phyloP scores from a whole-genome alignment of 2,888 invertebrate species.

The Iselma pallidipennis region DNA sequence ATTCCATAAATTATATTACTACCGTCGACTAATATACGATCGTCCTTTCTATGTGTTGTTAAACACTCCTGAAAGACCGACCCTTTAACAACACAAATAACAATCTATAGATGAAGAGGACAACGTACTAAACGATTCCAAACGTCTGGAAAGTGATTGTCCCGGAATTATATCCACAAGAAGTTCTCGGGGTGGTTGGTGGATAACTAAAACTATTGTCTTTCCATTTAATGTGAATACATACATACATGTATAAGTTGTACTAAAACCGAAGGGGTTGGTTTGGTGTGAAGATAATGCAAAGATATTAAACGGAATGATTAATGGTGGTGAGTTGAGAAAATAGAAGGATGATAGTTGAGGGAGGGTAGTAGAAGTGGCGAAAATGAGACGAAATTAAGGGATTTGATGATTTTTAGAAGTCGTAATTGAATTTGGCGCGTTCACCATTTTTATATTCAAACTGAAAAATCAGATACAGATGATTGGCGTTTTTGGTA shows the following conservation, averaged over 20 bases:
- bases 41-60: conserved; percentile 33
- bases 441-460: no score
- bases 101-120: conserved; percentile 10
- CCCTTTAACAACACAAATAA: conserved; percentile 14
- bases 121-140: neutral
- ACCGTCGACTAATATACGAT: conserved; percentile 31
- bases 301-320: neutral
- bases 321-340: neutral
- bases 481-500: no score
- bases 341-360: neutral
- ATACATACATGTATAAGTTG: neutral
- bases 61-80: conserved; percentile 19
- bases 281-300: neutral
- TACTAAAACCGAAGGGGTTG: neutral
- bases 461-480: no score
- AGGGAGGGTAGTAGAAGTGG: conserved; percentile 13
- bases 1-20: conserved; percentile 51
- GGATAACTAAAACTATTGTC: neutral
- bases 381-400: no score
- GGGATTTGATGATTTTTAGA: no score
- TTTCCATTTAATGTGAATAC: neutral
- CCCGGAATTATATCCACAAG: neutral
- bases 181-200: neutral
- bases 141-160: neutral
- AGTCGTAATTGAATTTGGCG: no score